Conservation (phyloP, 2,797 vertebrate genomes). For the Enteromius afrohamiltoni region DNA sequence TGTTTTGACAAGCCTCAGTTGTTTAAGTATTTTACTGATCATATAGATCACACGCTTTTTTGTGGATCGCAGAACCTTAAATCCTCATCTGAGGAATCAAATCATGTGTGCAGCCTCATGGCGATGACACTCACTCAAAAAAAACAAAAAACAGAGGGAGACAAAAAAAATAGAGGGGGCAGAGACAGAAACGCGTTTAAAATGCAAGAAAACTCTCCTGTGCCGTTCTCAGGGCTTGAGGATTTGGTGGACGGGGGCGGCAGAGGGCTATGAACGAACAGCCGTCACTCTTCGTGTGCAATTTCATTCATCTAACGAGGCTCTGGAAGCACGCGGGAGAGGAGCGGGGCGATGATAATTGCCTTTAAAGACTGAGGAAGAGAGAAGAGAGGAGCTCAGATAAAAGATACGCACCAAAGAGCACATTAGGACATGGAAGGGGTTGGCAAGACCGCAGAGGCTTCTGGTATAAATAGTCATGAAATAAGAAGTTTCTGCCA, state of each 20-base stretch:
- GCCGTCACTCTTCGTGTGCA: constrained; percentile 72
- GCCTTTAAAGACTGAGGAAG: constrained; percentile 78
- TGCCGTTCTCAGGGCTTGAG: constrained; percentile 63
- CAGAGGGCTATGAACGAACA: constrained; percentile 60
- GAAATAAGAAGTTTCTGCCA: constrained; percentile 98
- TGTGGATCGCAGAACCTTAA: constrained; percentile 64
- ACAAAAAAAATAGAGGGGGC: not conserved
- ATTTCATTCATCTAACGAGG: constrained; percentile 78
- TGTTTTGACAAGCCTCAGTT: constrained; percentile 48
- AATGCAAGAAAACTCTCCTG: constrained; percentile 70
- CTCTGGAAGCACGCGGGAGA: constrained; percentile 73
- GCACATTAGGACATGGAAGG: constrained; percentile 83
- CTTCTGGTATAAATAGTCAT: constrained; percentile 93
- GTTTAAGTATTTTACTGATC: constrained; percentile 62
- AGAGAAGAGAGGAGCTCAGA: constrained; percentile 70
- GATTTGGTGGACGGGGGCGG: constrained; percentile 38
- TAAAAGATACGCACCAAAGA: constrained; percentile 84
- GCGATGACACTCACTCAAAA: constrained; percentile 26
- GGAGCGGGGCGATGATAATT: constrained; percentile 79
- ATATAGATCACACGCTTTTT: constrained; percentile 71
- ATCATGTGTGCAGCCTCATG: constrained; percentile 34
- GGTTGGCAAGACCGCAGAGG: constrained; percentile 81
- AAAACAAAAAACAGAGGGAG: constrained; percentile 28
- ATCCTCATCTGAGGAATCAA: constrained; percentile 76
- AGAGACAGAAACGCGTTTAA: constrained; percentile 71